Evolutionary conservation across 2,113 vertebrate species (phyloP).

Genomic region (Ophthalmolycus amberensis): DNA sequence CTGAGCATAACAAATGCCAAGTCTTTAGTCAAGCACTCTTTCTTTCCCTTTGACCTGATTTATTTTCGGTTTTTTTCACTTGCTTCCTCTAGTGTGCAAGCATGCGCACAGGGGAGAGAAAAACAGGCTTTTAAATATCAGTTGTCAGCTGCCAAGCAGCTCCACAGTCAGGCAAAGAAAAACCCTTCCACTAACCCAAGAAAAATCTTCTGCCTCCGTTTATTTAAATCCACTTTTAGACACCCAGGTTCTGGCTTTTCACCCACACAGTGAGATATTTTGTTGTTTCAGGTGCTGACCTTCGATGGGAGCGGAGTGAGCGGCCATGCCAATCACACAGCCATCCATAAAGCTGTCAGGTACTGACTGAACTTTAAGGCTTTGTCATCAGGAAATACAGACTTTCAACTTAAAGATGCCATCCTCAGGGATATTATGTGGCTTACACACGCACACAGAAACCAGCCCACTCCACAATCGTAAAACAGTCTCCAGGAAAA

Average conservation of each 20-base stretch:
- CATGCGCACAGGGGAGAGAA: constrained; percentile 32
- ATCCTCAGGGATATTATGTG: constrained; percentile 25
- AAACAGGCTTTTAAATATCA: constrained; percentile 73
- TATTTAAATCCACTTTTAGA: constrained; percentile 48
- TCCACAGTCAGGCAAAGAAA: constrained; percentile 57
- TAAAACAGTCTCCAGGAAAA: constrained; percentile 62
- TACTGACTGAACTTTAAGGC: constrained; percentile 67
- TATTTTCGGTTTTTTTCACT: constrained; percentile 41
- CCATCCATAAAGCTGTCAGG: constrained; percentile 89
- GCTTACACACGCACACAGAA: constrained; percentile 31
- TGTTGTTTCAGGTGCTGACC: constrained; percentile 90
- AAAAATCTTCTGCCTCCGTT: constrained; percentile 39
- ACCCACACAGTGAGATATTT: constrained; percentile 35
- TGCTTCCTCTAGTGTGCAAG: constrained; percentile 55
- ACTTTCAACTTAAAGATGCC: constrained; percentile 5
- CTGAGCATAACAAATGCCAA: constrained; percentile 43
- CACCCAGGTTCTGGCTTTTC: constrained; percentile 38
- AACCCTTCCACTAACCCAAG: constrained; percentile 42
- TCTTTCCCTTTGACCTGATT: constrained; percentile 68
- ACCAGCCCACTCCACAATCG: constrained; percentile 41
- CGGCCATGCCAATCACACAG: constrained; percentile 91
- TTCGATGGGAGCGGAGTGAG: constrained; percentile 94
- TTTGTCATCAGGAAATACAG: constrained; percentile 6
- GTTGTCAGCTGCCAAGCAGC: constrained; percentile 67
- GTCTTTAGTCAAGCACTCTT: constrained; percentile 47